phyloP scores from a whole-genome alignment of 2,888 invertebrate genomes.

The Hemicrepidius hirtus region DNA sequence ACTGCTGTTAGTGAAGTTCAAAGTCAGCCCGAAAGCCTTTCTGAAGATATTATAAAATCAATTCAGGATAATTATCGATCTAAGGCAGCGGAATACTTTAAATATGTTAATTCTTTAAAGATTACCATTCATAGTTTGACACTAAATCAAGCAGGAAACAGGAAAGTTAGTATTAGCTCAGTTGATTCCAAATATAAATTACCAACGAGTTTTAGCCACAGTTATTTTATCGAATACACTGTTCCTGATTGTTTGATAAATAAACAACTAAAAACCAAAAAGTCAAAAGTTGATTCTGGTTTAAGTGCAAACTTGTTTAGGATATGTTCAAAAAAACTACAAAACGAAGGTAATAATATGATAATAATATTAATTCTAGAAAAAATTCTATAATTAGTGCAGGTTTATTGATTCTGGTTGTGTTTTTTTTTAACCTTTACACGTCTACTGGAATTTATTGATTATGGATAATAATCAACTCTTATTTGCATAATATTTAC shows the following conservation, averaged over 20 bases:
- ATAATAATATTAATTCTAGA: too few relatives aligned
- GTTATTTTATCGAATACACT: conserved; percentile 73
- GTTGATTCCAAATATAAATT: conserved; percentile 52
- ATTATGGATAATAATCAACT: too few relatives aligned
- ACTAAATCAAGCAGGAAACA: conserved; percentile 71
- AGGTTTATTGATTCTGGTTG: neutral
- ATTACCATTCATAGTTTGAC: conserved; percentile 70
- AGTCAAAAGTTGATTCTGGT: conserved; percentile 68
- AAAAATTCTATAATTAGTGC: neutral
- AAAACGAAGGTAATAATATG: conserved; percentile 71
- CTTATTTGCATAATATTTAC: too few relatives aligned
- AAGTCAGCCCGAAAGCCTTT: neutral
- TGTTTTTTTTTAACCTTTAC: neutral
- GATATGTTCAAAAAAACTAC: conserved; percentile 70
- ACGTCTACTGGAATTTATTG: too few relatives aligned
- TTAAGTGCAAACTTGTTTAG: conserved; percentile 67
- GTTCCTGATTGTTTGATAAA: conserved; percentile 67
- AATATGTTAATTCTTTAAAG: conserved; percentile 71
- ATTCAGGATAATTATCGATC: conserved; percentile 54
- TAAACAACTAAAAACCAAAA: conserved; percentile 57
- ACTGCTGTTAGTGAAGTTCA: neutral
- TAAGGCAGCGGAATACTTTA: conserved; percentile 54
- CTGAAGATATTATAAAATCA: conserved; percentile 53
- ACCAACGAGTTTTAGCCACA: conserved; percentile 61
- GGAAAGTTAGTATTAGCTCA: conserved; percentile 63